Evolutionary conservation across 2,113 vertebrate species (phyloP).

Genomic region (Microcebus jonahi): DNA sequence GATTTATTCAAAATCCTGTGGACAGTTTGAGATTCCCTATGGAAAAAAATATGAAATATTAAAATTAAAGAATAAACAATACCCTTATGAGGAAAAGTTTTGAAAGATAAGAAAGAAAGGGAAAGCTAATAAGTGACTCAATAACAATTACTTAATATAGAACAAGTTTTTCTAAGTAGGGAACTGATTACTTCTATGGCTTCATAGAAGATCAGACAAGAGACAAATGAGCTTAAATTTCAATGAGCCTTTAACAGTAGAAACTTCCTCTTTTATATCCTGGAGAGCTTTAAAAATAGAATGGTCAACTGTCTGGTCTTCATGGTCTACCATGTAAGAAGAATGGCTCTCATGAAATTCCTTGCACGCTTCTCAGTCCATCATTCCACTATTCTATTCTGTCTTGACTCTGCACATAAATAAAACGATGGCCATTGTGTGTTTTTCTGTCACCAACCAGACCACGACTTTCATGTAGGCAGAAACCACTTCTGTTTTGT

Average conservation of each 20-base stretch:
- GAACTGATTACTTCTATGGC: neutral
- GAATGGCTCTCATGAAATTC: neutral
- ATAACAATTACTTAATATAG: neutral
- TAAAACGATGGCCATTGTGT: neutral
- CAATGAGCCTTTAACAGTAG: neutral
- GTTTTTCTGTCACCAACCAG: neutral
- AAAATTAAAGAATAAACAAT: slow-evolving; percentile 37
- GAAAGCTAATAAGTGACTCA: neutral
- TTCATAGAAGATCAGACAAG: neutral
- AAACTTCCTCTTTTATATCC: neutral
- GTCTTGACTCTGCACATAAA: neutral
- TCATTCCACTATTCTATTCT: neutral
- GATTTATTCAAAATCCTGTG: neutral
- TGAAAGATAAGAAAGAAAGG: slow-evolving; percentile 2
- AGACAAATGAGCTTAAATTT: slow-evolving; percentile 9
- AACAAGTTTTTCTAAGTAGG: neutral
- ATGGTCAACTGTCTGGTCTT: neutral
- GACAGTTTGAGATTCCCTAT: neutral
- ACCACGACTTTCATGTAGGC: neutral
- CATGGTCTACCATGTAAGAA: neutral
- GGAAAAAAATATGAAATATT: neutral
- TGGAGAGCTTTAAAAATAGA: neutral
- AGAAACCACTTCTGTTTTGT: neutral
- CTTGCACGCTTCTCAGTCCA: neutral
- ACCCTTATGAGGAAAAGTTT: neutral